Evolutionary conservation across 2,888 invertebrate species (phyloP), one percentile per base, ranked within the genome.

Genomic region (Caenorhabditis sp.): DNA sequence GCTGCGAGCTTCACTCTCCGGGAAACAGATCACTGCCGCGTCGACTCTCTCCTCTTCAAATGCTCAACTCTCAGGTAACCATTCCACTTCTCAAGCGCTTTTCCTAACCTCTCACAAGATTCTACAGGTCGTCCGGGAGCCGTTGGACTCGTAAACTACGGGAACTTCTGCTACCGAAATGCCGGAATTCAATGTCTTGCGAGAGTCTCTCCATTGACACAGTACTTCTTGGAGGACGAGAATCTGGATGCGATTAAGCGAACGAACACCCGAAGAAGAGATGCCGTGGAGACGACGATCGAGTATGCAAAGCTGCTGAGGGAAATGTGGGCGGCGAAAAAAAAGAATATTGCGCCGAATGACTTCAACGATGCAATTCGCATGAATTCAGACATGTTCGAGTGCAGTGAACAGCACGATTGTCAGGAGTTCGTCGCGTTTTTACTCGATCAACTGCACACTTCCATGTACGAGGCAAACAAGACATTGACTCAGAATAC

Each of bases 121-220:
- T 26, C 15, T 61, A 11, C 55, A 39, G 75, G 79, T 15, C 61
- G 82, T 6, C 82, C 82, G 0, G 79, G 79, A 32, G 94, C 95
- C 17, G 95, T 95, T 0, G 96, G 96, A 0, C 91, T 96, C 30
- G 95, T 95, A 90, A 96, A 96, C 90, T 91, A 95, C 43, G 95
- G 86, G n/a, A 96, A 96, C 90, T 96, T 95, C 0, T 96, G 96
- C 90, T 96, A 95, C 89, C 95, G 96, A 94, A 96, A 96, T 90
- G 94, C 95, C 0, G 95, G 95, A 1, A 90, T 95, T 20, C 95
- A 95, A 90, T 93, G 94, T 52, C 73, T 84, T 22, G 83, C 84
- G 1, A 59, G 82, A 56, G 82, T 83, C 0, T 62, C 79, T 1
- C 83, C 83, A 0, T 55, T 83, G 13, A 82, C 80, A 13, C 79